phyloP scores from a whole-genome alignment of 2,797 vertebrate genomes.

The Cryptoprocta ferox region DNA sequence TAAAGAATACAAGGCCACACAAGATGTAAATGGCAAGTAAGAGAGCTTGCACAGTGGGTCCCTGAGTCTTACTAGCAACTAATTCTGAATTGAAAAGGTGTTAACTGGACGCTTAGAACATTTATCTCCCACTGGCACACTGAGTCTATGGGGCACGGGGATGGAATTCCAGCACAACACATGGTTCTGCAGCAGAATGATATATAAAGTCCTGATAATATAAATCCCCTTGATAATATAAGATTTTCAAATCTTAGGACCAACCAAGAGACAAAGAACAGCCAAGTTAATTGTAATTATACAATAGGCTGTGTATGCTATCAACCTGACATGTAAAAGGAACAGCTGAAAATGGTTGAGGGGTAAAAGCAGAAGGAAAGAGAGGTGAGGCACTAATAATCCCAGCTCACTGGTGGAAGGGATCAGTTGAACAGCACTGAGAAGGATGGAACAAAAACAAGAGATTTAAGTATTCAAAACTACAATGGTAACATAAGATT shows the following conservation, averaged over 20 bases:
- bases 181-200: neutral
- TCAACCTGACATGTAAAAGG: neutral
- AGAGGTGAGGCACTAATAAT: neutral
- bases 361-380: neutral
- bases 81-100: neutral
- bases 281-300: neutral
- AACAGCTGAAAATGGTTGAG: neutral
- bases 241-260: neutral
- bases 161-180: neutral
- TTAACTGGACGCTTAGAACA: neutral
- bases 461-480: conserved; percentile 17
- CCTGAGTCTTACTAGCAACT: neutral
- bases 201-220: neutral
- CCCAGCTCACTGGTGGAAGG: neutral
- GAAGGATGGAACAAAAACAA: neutral
- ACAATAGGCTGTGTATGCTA: neutral
- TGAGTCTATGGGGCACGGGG: neutral
- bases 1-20: neutral
- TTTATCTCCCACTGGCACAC: neutral
- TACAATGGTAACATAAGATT: neutral
- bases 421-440: too few species aligned
- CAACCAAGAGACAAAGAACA: neutral
- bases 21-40: neutral
- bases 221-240: neutral
- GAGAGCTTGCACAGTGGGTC: neutral